phyloP scores from a whole-genome alignment of 2,113 vertebrate species.

The Leptosomus discolor region DNA sequence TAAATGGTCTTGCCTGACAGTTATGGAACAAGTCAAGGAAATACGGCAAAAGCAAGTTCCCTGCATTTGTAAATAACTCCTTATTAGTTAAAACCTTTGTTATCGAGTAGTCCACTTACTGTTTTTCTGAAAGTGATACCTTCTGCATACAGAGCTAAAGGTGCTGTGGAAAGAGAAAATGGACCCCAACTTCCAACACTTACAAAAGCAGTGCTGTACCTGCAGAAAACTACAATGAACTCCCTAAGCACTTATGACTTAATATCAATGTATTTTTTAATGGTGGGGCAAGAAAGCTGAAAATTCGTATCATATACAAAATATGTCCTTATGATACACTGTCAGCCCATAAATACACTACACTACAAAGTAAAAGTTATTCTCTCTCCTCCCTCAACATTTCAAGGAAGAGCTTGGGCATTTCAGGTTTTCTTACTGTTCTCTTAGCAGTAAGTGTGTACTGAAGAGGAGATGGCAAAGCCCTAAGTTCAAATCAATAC shows the following conservation, averaged over 20 bases:
- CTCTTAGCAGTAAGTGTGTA: neutral
- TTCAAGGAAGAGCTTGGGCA: neutral
- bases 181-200: neutral
- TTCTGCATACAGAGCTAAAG: neutral
- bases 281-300: neutral
- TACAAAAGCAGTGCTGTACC: neutral
- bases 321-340: neutral
- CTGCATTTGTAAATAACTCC: neutral
- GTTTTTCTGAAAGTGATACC: neutral
- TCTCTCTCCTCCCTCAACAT: neutral
- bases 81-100: neutral
- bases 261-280: neutral
- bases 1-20: neutral
- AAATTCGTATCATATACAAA: neutral
- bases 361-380: neutral
- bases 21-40: constrained; percentile 13
- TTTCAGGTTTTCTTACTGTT: neutral
- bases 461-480: neutral
- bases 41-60: neutral
- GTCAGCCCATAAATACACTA: neutral
- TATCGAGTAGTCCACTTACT: neutral
- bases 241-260: neutral
- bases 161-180: neutral
- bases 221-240: neutral
- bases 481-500: neutral